phyloP scores from a whole-genome alignment of 2,888 invertebrate genomes.

The Pogonocherus hispidulus region DNA sequence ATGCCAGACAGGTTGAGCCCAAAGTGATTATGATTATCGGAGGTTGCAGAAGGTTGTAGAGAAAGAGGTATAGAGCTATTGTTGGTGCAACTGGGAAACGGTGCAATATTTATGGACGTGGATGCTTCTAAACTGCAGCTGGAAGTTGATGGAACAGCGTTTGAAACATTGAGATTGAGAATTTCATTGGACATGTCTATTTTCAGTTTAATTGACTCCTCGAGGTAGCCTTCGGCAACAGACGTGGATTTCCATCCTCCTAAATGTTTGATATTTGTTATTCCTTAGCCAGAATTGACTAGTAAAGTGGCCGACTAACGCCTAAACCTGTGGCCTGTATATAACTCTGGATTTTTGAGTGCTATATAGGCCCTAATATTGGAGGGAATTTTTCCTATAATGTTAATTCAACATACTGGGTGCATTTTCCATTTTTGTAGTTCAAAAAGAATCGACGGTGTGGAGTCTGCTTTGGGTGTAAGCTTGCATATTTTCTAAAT shows the following conservation, averaged over 20 bases:
- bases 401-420: slow-evolving; percentile 26
- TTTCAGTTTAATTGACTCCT: background rate
- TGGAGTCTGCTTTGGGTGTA: too few relatives aligned
- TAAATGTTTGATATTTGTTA: slow-evolving; percentile 24
- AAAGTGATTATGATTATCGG: too few relatives aligned
- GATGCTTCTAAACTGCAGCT: slow-evolving; percentile 1
- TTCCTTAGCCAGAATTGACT: slow-evolving; percentile 20
- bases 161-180: too few relatives aligned
- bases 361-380: slow-evolving; percentile 26
- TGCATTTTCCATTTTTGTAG: slow-evolving; percentile 20
- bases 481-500: slow-evolving; percentile 22
- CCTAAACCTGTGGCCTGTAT: slow-evolving; percentile 29
- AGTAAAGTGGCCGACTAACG: slow-evolving; percentile 26
- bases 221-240: slow-evolving; percentile 35
- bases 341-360: slow-evolving; percentile 25
- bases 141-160: too few relatives aligned
- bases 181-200: too few relatives aligned
- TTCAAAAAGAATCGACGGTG: slow-evolving; percentile 7
- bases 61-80: too few relatives aligned
- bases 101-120: background rate
- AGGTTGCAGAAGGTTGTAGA: too few relatives aligned
- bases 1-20: too few relatives aligned
- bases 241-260: slow-evolving; percentile 29
- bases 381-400: slow-evolving; percentile 25
- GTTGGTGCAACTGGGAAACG: background rate